Percentiles rank a stretch among this genome's conserved stretches.
Evolutionary conservation across 2,113 vertebrate species (phyloP).

Genomic region (Marmota monax): DNA sequence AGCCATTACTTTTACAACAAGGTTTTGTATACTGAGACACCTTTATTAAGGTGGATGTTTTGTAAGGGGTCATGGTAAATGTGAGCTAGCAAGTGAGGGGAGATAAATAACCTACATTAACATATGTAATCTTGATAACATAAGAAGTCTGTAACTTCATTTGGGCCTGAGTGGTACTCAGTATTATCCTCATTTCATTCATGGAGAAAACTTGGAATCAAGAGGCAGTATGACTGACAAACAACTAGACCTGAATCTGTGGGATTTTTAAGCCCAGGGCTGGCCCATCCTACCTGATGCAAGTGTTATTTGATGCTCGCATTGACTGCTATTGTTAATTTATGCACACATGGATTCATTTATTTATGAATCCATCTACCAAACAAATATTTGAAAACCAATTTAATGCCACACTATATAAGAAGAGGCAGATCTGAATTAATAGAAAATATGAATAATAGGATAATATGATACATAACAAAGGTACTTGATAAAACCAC

Average conservation of each 20-base stretch:
- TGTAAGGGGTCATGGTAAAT: background rate
- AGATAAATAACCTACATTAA: background rate
- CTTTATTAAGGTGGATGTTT: background rate
- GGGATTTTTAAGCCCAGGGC: background rate
- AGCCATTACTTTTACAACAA: background rate
- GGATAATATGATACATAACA: background rate
- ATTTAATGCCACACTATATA: background rate
- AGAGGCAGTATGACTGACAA: background rate
- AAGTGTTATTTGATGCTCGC: background rate
- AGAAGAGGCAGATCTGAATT: background rate
- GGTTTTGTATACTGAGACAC: background rate
- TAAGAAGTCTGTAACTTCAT: background rate
- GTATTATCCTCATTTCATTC: background rate
- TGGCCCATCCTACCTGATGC: background rate
- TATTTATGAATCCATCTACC: background rate
- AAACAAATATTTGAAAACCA: background rate
- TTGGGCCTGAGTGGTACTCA: background rate
- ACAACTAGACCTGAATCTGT: background rate
- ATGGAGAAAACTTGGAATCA: background rate
- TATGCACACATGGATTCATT: background rate
- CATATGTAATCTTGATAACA: background rate
- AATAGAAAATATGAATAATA: background rate
- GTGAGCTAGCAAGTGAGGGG: background rate
- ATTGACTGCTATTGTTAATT: background rate
- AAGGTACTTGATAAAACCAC: background rate